Evolutionary conservation across 2,797 vertebrate genomes (phyloP).

Genomic region (Podarcis siculus): DNA sequence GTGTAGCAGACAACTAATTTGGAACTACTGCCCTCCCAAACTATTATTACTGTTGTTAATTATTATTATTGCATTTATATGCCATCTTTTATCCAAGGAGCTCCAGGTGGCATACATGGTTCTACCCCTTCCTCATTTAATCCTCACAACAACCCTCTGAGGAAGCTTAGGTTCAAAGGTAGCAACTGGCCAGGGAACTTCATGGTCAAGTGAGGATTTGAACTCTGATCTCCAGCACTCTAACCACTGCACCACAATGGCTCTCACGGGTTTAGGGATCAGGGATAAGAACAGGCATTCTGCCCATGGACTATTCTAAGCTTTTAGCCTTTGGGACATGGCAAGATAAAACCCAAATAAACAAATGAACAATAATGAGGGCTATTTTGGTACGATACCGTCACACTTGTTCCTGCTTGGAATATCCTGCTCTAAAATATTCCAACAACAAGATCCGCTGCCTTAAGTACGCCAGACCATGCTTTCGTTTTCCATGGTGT

Average conservation of each 20-base stretch:
- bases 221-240: not conserved
- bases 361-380: not conserved
- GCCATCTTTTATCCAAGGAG: not conserved
- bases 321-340: not conserved
- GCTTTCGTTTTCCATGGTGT: not conserved
- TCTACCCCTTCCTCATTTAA: not conserved
- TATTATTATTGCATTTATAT: not conserved
- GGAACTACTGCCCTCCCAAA: not conserved
- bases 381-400: not conserved
- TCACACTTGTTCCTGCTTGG: not conserved
- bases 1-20: too few species aligned
- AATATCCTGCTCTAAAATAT: constrained; percentile 1
- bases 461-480: not conserved
- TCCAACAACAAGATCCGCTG: not conserved
- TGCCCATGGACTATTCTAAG: not conserved
- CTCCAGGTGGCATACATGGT: not conserved
- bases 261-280: not conserved
- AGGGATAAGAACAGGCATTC: not conserved
- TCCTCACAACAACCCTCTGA: not conserved
- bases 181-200: too few species aligned
- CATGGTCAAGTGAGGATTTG: too few species aligned
- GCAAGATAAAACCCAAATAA: not conserved
- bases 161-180: not conserved
- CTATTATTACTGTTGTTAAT: too few species aligned
- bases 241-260: not conserved